These are phyloP conservation scores for Harpagifer antarcticus DNA, from an alignment of 2,797 vertebrate genomes.

Conservation along the genomic window DNA sequence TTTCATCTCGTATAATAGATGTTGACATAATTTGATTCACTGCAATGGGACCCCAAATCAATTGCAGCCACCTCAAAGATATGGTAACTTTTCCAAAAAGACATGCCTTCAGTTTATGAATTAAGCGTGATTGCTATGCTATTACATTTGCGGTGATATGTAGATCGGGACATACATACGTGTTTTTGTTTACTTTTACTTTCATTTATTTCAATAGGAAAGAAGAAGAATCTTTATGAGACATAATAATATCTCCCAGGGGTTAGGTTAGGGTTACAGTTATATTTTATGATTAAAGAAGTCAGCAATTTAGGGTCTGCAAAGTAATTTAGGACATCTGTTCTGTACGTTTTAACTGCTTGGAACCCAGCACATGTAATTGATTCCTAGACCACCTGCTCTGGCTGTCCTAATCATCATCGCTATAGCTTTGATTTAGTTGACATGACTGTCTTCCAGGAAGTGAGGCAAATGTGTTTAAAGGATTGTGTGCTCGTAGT, in stretches of 20 bases:
- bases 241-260: neutral
- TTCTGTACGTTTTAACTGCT: neutral
- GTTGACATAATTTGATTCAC: conserved; percentile 75
- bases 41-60: conserved; percentile 67
- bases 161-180: neutral
- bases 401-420: conserved; percentile 57
- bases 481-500: neutral
- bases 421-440: conserved; percentile 44
- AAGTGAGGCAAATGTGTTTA: neutral
- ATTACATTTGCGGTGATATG: conserved; percentile 26
- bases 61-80: conserved; percentile 60
- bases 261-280: no score
- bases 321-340: conserved; percentile 13
- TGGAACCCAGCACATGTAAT: conserved; percentile 23
- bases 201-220: neutral
- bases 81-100: conserved; percentile 35
- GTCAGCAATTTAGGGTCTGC: conserved; percentile 8
- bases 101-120: conserved; percentile 37
- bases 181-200: conserved; percentile 12
- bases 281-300: neutral
- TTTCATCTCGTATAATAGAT: conserved; percentile 69
- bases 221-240: conserved; percentile 7
- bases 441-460: neutral
- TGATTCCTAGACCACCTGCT: conserved; percentile 27
- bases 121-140: conserved; percentile 40